A percentile compares a stretch with the other conserved stretches of the same genome.
phyloP scores from a whole-genome alignment of 1,140 invertebrate genomes.

The Cherax destructor region DNA sequence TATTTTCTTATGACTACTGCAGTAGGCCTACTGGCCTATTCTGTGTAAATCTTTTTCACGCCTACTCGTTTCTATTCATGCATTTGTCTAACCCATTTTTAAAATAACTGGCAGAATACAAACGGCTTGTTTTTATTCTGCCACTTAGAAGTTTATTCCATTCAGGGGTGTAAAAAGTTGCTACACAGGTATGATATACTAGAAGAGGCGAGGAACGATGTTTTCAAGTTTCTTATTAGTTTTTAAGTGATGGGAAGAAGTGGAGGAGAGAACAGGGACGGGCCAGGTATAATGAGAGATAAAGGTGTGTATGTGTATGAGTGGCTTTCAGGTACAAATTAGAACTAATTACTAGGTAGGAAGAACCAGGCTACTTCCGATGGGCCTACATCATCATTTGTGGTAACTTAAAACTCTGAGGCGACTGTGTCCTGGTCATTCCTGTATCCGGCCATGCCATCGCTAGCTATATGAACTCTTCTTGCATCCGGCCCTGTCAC shows the following conservation, averaged over 20 bases:
- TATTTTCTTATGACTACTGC: too few relatives aligned
- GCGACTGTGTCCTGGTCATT: not conserved
- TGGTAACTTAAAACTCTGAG: not conserved
- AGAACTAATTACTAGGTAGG: slow-evolving; percentile 11
- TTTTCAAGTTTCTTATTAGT: too few relatives aligned
- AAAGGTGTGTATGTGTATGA: not conserved
- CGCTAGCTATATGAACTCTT: too few relatives aligned
- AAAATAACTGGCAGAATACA: too few relatives aligned
- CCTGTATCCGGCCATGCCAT: not conserved
- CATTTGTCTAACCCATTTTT: too few relatives aligned
- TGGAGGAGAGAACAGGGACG: not conserved
- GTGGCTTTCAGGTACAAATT: slow-evolving; percentile 22
- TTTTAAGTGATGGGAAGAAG: not conserved
- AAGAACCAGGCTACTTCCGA: slow-evolving; percentile 27
- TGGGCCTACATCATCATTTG: slow-evolving; percentile 2
- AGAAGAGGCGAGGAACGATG: not conserved
- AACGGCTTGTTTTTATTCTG: too few relatives aligned
- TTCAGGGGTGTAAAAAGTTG: too few relatives aligned
- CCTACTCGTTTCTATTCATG: too few relatives aligned
- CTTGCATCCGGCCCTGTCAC: not conserved
- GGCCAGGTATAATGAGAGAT: not conserved
- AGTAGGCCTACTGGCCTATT: too few relatives aligned
- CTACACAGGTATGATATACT: too few relatives aligned
- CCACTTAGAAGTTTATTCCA: too few relatives aligned
- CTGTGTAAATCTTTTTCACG: too few relatives aligned